A percentile compares a stretch with the other conserved stretches of the same genome.
These are phyloP conservation scores for Sebastes steindachneri DNA, from an alignment of 2,797 vertebrate species.

Conservation along the genomic window DNA sequence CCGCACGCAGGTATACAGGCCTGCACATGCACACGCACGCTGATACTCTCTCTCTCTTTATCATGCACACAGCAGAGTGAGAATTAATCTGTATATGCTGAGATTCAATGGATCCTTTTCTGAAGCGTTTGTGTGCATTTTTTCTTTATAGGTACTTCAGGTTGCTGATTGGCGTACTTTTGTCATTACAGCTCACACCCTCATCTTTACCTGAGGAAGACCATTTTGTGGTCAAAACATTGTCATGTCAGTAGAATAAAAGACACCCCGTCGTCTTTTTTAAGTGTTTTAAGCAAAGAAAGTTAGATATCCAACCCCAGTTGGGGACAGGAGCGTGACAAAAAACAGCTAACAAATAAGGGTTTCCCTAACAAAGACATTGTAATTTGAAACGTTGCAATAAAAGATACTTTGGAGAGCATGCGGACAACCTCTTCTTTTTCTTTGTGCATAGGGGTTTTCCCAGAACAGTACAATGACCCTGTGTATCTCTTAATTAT, in stretches of 20 bases:
- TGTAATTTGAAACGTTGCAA: background rate
- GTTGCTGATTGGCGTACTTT: background rate
- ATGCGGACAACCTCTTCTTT: background rate
- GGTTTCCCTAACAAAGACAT: background rate
- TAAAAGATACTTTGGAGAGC: background rate
- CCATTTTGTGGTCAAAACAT: background rate
- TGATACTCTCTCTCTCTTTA: background rate
- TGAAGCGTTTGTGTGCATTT: background rate
- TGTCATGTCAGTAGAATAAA: background rate
- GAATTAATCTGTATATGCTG: background rate
- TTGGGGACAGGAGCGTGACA: background rate
- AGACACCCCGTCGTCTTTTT: background rate
- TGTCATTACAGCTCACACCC: background rate
- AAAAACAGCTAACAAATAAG: background rate
- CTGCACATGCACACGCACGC: background rate
- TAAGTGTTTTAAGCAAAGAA: background rate
- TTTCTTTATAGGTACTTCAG: background rate
- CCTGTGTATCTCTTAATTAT: background rate
- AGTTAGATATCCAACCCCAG: background rate
- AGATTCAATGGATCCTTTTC: background rate
- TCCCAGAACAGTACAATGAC: slow-evolving; percentile 7
- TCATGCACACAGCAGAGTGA: background rate
- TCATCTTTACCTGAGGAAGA: background rate
- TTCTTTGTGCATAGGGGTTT: background rate
- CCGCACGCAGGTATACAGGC: background rate